Base-by-base conservation (phyloP, 1,140 invertebrate species). In the Nylanderia fulva region DNA sequence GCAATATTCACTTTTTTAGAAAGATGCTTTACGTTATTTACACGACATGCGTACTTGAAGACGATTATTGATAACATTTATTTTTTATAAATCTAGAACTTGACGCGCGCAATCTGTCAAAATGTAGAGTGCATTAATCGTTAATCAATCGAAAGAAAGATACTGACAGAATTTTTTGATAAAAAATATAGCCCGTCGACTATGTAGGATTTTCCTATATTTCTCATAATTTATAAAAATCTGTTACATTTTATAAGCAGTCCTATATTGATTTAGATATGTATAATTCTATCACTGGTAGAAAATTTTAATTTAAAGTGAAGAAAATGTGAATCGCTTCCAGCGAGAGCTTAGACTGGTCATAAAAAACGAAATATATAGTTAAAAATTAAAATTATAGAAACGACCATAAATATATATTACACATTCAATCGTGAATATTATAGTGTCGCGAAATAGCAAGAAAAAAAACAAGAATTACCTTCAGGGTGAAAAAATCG, bases 381-480 rank as follows among this genome's bases (percentile, higher is more conserved):
- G 33, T 27, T 24, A 18, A 5, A 75, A 24, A 75, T 75, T 54
- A 58, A 88, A 68, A 58, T 77, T 88, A n/a, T n/a, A 48, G 42
- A 72, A 27, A 58, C 48, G 60, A 72, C 64, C 42, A 76, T n/a
- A 58, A 18, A 7, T 74, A 69, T 36, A 71, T 69, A 54, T 6
- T 52, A 3, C n/a, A 42, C 11, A 29, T 63, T n/a, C 0, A 33
- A 61, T 27, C 39, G 24, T 75, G 21, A 86, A 6, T 33, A 36
- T 69, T 56, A n/a, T n/a, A 48, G 27, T 5, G 21, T 27, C 13
- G 27, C 27, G n/a, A 64, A 29, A 21, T 33, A 52, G n/a, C 21
- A n/a, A 48, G 39, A 1, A 5, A 56, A 11, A 33, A 45, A 58
- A 18, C 76, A 21, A 27, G 15, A n/a, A 9, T 42, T 21, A 68